Base-by-base conservation (phyloP, 2,888 invertebrate species). In the Eulithis prunata region DNA sequence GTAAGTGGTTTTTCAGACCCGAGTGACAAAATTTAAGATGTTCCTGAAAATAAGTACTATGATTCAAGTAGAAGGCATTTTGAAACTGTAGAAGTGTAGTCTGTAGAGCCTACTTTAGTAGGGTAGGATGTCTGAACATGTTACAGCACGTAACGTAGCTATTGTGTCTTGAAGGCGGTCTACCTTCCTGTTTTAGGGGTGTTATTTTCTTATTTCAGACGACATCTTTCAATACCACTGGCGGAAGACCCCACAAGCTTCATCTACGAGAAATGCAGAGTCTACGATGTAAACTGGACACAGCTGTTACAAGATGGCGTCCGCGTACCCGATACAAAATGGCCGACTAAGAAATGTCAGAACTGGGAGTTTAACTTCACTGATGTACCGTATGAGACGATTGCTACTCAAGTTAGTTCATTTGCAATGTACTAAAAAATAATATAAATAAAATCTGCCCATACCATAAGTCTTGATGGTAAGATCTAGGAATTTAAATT, bases 331-430 rank as follows among this genome's bases (percentile, higher is more conserved):
- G 76, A 89, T 57, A 60, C 78, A 57, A 75, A 71, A 66, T 93
- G 92, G 92, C 85, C 84, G 47, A 82, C 76, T 0, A 88, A 84
- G 76, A 84, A 85, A 32, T 93, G 92, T 65, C 72, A 78, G 0
- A 69, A 68, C 0, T 93, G 92, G 92, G 92, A 93, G 66, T 93
- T 80, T 28, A 90, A 92, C 59, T 90, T 82, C 54, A 89, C 86
- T 0, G 91, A 93, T 79, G 86, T 91, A 4, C 88, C 91, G 0
- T 93, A 90, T 57, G 85, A 89, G 54, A 91, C 89, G 21, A 90
- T 93, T 57, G 90, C 91, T 59, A 82, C 90, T 0, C 82, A 92
- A 82, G 92, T 90, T 68, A 49, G 45, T 56, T 13, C 12, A 4
- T 7, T 36, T 38, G 2, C 4, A 5, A 3, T 5, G 2, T 32